Base-by-base conservation (phyloP, 2,888 invertebrate genomes). In the Proisotoma minuta region DNA sequence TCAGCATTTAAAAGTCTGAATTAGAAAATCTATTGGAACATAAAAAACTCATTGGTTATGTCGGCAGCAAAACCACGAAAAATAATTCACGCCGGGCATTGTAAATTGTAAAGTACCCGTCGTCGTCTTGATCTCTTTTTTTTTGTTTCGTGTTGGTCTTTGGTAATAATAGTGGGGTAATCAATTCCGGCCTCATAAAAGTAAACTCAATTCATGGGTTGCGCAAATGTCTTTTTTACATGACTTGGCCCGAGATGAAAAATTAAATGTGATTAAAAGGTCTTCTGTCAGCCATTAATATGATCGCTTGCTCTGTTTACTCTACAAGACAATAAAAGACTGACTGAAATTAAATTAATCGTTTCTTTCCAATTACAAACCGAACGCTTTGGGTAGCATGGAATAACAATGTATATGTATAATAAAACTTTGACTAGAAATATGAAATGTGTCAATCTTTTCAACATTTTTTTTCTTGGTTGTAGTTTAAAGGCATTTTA, bases 231-330 rank as follows among this genome's bases (percentile, higher is more conserved):
- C 12, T 12, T n/a, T 18, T 18, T 8, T 18, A n/a, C 10, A 47
- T 47, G 10, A n/a, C 20, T 47, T 5, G 18, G 10, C n/a, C 23
- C 26, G 3, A 5, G 22, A 3, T 54, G 39, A 54, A 54, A 29
- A 29, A 34, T 54, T 54, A 18, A 39, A 22, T 34, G 53, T 54
- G 53, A 54, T 54, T 54, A 54, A 34, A 54, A 54, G 53, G 53
- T 54, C 53, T 5, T 39, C 39, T 54, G 53, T 54, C 53, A 18
- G 23, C 53, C 53, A 54, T 39, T 54, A 22, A 22, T 23, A 23
- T 49, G 8, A 23, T 49, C 22, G 49, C 22, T 23, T 23, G 18
- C 49, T 49, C 49, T 24, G 3, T 4, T 24, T 5, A 10, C 47
- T 18, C n/a, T 47, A n/a, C 47, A 49, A 20, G 23, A 49, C 22